Percentiles rank a stretch among this genome's conserved stretches.
Conservation (phyloP, 2,888 invertebrate species). For the Alloplasta piceator region DNA sequence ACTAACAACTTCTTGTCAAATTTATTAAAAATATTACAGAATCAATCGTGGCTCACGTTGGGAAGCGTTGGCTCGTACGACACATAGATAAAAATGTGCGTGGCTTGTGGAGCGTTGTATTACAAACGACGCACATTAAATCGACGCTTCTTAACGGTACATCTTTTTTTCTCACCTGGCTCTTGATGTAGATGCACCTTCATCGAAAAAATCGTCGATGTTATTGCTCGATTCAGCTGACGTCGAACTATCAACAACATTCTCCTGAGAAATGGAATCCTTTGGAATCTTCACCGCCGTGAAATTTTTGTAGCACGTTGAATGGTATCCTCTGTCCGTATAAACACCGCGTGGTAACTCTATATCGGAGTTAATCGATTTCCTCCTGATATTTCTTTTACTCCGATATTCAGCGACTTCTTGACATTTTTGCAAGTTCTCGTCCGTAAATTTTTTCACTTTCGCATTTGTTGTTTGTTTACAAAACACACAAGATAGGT, state of each 20-base stretch:
- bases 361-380: conserved; percentile 19
- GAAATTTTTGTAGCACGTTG: conserved; percentile 17
- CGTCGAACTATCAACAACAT: conserved; percentile 11
- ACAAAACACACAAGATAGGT: conserved; percentile 7
- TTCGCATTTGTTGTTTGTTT: background rate
- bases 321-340: conserved; percentile 10
- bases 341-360: conserved; percentile 3
- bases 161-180: conserved; percentile 20
- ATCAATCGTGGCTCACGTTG: no score
- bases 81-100: no score
- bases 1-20: no score
- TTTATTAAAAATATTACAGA: no score
- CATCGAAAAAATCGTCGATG: background rate
- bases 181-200: conserved; percentile 16
- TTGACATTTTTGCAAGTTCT: conserved; percentile 1
- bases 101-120: no score
- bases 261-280: background rate
- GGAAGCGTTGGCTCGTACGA: no score
- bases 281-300: conserved; percentile 16
- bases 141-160: no score
- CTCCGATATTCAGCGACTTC: conserved; percentile 11
- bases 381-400: background rate
- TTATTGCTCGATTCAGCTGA: conserved; percentile 3
- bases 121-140: background rate
- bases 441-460: conserved; percentile 11